Percentiles rank a stretch among this genome's conserved stretches.
Evolutionary conservation across 2,888 invertebrate genomes (phyloP).

Genomic region (Clivina fossor): DNA sequence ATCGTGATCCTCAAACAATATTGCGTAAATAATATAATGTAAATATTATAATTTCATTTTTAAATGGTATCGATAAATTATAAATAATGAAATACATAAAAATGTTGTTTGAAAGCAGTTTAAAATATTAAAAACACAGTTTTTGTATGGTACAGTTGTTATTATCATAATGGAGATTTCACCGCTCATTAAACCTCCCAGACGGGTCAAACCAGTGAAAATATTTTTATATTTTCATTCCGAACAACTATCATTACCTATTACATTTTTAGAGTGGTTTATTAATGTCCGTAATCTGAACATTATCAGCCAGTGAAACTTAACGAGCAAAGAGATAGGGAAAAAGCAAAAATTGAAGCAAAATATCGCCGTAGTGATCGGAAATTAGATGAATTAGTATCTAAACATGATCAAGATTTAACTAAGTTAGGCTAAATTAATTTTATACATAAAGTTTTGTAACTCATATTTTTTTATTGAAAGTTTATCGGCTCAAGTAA

Average conservation of each 20-base stretch:
- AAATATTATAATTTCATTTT: too few relatives aligned
- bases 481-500: constrained; percentile 74
- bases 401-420: constrained; percentile 84
- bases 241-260: too few relatives aligned
- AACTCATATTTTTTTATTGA: too few relatives aligned
- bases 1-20: too few relatives aligned
- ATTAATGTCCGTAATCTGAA: constrained; percentile 93
- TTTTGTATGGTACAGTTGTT: too few relatives aligned
- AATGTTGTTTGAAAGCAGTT: too few relatives aligned
- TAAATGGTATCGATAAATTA: too few relatives aligned
- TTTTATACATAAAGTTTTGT: constrained; percentile 28
- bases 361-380: constrained; percentile 92
- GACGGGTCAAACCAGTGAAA: constrained; percentile 82
- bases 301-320: constrained; percentile 90
- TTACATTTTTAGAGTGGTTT: constrained; percentile 69
- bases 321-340: constrained; percentile 90
- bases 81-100: too few relatives aligned
- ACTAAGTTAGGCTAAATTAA: constrained; percentile 63
- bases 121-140: too few relatives aligned
- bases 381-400: constrained; percentile 83
- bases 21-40: too few relatives aligned
- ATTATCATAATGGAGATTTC: constrained; percentile 69
- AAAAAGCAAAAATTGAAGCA: constrained; percentile 89
- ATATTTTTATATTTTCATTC: constrained; percentile 67
- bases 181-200: constrained; percentile 81